Evolutionary conservation across 2,113 vertebrate genomes (phyloP), one percentile per base, ranked within the genome.

Genomic region (Hoplias malabaricus): DNA sequence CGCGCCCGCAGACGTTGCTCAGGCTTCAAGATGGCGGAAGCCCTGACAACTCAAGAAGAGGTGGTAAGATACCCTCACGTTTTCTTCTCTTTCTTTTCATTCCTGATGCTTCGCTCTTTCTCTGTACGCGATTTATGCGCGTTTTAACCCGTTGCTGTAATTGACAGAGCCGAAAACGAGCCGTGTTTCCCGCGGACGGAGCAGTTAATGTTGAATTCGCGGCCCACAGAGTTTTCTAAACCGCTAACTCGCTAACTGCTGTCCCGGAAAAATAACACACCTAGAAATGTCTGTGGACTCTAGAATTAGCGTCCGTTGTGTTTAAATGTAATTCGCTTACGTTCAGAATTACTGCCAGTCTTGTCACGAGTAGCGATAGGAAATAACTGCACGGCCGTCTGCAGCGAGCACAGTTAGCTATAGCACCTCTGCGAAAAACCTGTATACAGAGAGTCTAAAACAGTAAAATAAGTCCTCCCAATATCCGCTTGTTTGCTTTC

Each of bases 1-100:
- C 90, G 92, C 87, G 89, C 84, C 88, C 88, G 88, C 79, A 88
- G 85, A 90, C 88, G 91, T 90, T 91, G 90, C 87, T 83, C 88
- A 90, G 92, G 91, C 91, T 93, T 91, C 92, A 94, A 94, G 92
- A 94, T 94, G 93, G 93, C 92, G 90, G 92, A 93, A 92, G 91
- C 92, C 91, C 87, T 93, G 89, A 93, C 92, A 89, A 85, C 87
- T 86, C 90, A 92, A 89, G 93, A 94, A 89, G 90, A 92, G 88
- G 91, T 90, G 90, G 93, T 94, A 90, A 93, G 92, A 75, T 50
- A 79, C 71, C 77, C 80, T 53, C 84, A 80, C 78, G 82, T 36
- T 84, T 74, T 40, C 56, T 56, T 40, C 48, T 53, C n/a, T 8
- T 21, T 53, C 1, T 53, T 42, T 53, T 53, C 12, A 19, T 78